These are phyloP conservation scores for Halocynthia aurantium DNA, from an alignment of 23 tunicate species.

Conservation along the genomic window DNA sequence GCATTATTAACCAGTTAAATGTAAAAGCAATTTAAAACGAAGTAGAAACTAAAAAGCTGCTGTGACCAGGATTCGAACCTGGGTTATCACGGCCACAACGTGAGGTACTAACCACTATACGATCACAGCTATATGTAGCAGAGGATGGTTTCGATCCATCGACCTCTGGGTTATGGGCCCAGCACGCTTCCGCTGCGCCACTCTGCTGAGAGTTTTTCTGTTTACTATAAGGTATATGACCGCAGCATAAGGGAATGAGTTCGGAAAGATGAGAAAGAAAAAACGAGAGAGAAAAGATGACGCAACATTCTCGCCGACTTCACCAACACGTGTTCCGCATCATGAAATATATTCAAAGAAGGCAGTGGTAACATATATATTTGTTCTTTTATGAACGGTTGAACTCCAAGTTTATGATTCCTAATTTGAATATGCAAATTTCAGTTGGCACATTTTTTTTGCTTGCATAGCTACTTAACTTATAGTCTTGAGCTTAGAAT, in stretches of 20 bases:
- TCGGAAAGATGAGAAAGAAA: too few relatives aligned
- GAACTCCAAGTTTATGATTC: too few relatives aligned
- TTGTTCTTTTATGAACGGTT: too few relatives aligned
- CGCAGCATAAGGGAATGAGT: background rate
- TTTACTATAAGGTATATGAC: background rate
- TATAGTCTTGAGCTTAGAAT: background rate
- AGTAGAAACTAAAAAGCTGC: background rate
- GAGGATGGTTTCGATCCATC: slow-evolving; percentile 59
- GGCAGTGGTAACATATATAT: too few relatives aligned
- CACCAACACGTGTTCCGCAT: too few relatives aligned
- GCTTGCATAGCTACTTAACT: background rate
- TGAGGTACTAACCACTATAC: slow-evolving; percentile 41
- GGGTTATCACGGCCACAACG: slow-evolving; percentile 33
- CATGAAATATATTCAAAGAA: background rate
- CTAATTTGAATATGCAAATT: too few relatives aligned
- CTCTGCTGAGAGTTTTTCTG: slow-evolving; percentile 21
- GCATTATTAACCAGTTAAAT: too few relatives aligned
- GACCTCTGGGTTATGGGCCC: slow-evolving; percentile 82
- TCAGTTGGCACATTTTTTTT: background rate
- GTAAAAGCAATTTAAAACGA: too few relatives aligned
- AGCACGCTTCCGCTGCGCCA: slow-evolving; percentile 88
- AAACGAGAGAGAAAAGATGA: too few relatives aligned
- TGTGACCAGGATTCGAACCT: slow-evolving; percentile 34
- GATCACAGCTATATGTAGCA: slow-evolving; percentile 37
- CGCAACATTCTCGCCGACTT: too few relatives aligned